Evolutionary conservation across 2,888 invertebrate species (phyloP).

Genomic region (Coleophora deauratella): DNA sequence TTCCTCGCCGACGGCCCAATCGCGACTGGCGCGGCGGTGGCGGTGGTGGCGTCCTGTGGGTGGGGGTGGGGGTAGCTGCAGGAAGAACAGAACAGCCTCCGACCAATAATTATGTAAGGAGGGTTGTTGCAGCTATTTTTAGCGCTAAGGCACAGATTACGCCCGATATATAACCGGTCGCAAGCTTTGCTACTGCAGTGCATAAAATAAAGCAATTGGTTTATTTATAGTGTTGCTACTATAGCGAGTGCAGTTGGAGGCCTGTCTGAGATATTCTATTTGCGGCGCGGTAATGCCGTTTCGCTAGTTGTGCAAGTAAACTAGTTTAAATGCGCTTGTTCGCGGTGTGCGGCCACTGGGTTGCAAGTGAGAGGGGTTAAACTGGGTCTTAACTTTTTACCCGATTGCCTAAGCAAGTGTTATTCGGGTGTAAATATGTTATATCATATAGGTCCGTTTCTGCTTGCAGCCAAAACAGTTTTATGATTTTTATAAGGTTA

Average conservation of each 20-base stretch:
- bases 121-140: constrained; percentile 13
- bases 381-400: no score
- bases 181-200: constrained; percentile 21
- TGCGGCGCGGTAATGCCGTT: constrained; percentile 40
- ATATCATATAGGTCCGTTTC: no score
- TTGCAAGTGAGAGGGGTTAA: no score
- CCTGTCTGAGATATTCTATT: constrained; percentile 44
- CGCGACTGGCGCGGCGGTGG: constrained; percentile 36
- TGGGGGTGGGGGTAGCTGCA: constrained; percentile 26
- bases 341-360: constrained; percentile 7
- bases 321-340: constrained; percentile 30
- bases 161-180: background rate
- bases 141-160: background rate
- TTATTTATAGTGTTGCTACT: constrained; percentile 35
- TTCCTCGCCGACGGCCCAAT: constrained; percentile 27
- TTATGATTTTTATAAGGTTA: no score
- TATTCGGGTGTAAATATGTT: no score
- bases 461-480: no score
- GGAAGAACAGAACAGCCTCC: constrained; percentile 50
- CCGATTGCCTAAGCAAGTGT: no score
- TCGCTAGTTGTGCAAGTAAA: constrained; percentile 36
- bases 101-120: constrained; percentile 61
- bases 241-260: constrained; percentile 24
- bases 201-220: constrained; percentile 23
- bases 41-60: constrained; percentile 18